Conservation (phyloP, 2,113 vertebrate genomes). For the Sakesphorus luctuosus region DNA sequence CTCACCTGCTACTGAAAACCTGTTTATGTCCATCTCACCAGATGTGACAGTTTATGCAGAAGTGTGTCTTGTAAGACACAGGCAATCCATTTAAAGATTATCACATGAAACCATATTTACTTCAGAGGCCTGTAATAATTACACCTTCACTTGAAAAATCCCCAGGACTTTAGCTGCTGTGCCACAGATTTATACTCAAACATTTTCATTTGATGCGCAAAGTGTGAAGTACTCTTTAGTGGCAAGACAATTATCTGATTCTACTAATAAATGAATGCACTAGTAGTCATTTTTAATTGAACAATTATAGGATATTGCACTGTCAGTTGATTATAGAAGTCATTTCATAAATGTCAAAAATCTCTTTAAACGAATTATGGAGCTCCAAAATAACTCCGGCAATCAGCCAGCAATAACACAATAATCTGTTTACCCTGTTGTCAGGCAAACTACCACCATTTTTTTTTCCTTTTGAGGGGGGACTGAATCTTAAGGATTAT, state of each 20-base stretch:
- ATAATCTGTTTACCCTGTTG: constrained; percentile 84
- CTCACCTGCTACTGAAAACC: not conserved
- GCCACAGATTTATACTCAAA: constrained; percentile 81
- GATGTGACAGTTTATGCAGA: constrained; percentile 54
- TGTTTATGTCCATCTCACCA: not conserved
- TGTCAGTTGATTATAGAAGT: constrained; percentile 86
- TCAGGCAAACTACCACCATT: constrained; percentile 75
- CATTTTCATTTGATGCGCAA: constrained; percentile 82
- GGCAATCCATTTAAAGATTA: constrained; percentile 73
- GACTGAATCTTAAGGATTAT: constrained; percentile 58
- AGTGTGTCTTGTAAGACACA: constrained; percentile 56
- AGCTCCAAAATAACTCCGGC: constrained; percentile 85
- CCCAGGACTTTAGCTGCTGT: constrained; percentile 77
- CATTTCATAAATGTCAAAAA: constrained; percentile 95
- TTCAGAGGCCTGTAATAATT: constrained; percentile 80
- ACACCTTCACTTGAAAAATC: constrained; percentile 79
- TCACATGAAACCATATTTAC: constrained; percentile 77
- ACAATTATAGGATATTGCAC: constrained; percentile 92
- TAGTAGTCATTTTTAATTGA: constrained; percentile 94
- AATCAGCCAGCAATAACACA: constrained; percentile 86
- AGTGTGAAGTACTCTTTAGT: constrained; percentile 89
- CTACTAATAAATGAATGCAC: constrained; percentile 90
- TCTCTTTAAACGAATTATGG: constrained; percentile 94
- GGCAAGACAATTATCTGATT: constrained; percentile 89
- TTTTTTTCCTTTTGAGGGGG: not conserved